Percentiles rank a stretch among this genome's conserved stretches.
Evolutionary conservation across 2,113 vertebrate genomes (phyloP).

Genomic region (Muntiacus muntjak): DNA sequence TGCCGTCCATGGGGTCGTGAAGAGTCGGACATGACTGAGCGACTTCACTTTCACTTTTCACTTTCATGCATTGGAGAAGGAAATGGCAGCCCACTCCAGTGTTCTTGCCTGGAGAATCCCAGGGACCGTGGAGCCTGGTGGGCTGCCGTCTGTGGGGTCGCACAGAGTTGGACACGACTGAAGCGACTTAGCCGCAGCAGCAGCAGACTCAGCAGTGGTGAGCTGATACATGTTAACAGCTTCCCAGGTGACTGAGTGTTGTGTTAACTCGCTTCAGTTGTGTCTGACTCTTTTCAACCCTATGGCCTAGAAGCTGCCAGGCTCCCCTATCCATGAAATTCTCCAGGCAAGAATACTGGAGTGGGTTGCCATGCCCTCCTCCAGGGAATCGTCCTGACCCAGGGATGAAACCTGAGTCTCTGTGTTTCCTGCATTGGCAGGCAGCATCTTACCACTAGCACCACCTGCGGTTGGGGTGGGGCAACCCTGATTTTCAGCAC

Average conservation of each 20-base stretch:
- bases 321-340: neutral
- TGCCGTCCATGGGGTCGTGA: too few species aligned
- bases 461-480: rapidly evolving
- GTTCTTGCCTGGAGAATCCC: too few species aligned
- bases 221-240: rapidly evolving
- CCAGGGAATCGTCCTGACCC: neutral
- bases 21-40: too few species aligned
- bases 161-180: too few species aligned
- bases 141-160: too few species aligned
- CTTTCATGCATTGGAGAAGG: too few species aligned
- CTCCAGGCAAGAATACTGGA: neutral
- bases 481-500: neutral
- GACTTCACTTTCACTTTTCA: too few species aligned
- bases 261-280: neutral
- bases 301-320: neutral
- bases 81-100: too few species aligned
- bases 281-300: rapidly evolving
- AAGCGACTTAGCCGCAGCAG: too few species aligned
- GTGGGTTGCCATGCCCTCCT: neutral
- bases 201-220: too few species aligned
- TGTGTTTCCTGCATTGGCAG: neutral
- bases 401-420: neutral
- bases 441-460: neutral
- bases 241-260: neutral
- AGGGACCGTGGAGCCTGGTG: too few species aligned